phyloP scores from a whole-genome alignment of 2,113 vertebrate species.

The Paradoxurus hermaphroditus region DNA sequence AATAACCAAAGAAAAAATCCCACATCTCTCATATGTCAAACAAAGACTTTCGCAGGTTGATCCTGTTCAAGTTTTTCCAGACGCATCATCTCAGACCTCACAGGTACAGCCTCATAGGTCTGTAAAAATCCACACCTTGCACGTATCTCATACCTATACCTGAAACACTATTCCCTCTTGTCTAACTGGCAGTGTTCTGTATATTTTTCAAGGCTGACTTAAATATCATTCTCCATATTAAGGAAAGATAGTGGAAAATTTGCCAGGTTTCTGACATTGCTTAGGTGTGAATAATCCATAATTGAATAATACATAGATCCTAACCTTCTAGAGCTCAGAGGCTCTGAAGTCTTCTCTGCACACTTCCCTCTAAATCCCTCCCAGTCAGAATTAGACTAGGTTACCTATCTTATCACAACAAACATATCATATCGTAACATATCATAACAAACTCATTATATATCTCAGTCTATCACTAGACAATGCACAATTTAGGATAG shows the following conservation, averaged over 20 bases:
- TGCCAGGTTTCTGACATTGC: neutral
- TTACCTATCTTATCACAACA: too few relatives aligned
- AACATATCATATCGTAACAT: too few relatives aligned
- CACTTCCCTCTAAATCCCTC: neutral
- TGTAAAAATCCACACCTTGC: accelerated
- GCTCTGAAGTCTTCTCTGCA: neutral
- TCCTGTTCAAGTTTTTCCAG: neutral
- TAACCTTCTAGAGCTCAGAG: neutral
- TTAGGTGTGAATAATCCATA: neutral
- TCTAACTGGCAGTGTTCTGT: neutral
- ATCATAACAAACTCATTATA: neutral
- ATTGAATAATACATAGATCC: neutral
- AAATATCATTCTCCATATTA: neutral
- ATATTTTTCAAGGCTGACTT: neutral
- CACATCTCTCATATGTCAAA: neutral
- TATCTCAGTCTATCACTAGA: neutral
- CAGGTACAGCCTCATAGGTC: neutral
- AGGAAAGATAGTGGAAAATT: neutral
- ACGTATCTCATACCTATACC: neutral
- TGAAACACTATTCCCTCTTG: neutral
- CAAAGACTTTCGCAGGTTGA: neutral
- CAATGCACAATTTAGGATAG: neutral
- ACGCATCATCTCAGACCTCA: neutral
- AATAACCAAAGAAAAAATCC: neutral
- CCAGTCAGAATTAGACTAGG: neutral